phyloP scores from a whole-genome alignment of 2,797 vertebrate genomes.

The Manis pentadactyla region DNA sequence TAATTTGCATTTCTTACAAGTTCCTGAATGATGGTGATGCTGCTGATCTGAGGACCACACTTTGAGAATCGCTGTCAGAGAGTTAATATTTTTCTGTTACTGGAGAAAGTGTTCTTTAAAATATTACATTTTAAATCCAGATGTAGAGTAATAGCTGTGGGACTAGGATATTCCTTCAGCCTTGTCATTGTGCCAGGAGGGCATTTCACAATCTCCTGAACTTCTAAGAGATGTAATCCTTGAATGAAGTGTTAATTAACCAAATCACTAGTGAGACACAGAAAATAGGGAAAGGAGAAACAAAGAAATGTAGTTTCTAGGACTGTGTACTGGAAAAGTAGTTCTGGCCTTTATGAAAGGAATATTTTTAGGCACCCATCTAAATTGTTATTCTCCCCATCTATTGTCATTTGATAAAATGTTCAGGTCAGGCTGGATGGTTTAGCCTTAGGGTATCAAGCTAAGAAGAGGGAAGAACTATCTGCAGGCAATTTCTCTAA shows the following conservation, averaged over 20 bases:
- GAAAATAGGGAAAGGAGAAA: slow-evolving; percentile 70
- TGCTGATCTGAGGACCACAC: not conserved
- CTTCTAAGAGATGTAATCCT: slow-evolving; percentile 81
- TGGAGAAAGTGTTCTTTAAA: slow-evolving; percentile 50
- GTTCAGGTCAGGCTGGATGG: not conserved
- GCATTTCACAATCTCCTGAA: slow-evolving; percentile 84
- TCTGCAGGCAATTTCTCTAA: slow-evolving; percentile 38
- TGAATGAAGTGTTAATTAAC: slow-evolving; percentile 84
- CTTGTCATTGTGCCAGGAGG: slow-evolving; percentile 76
- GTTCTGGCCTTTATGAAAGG: slow-evolving; percentile 63
- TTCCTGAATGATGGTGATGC: not conserved
- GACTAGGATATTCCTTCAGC: slow-evolving; percentile 79
- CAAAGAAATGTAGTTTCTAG: slow-evolving; percentile 72
- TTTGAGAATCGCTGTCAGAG: slow-evolving; percentile 29
- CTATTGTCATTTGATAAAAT: slow-evolving; percentile 34
- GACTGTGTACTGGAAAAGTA: slow-evolving; percentile 71
- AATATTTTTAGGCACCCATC: slow-evolving; percentile 58
- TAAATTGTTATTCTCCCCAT: slow-evolving; percentile 50
- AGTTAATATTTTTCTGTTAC: slow-evolving; percentile 65
- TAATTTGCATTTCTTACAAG: slow-evolving; percentile 50
- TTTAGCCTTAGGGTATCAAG: slow-evolving; percentile 56
- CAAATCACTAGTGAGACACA: slow-evolving; percentile 78
- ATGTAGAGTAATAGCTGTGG: slow-evolving; percentile 61
- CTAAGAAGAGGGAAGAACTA: slow-evolving; percentile 34
- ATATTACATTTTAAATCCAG: slow-evolving; percentile 78